Evolutionary conservation across 2,113 vertebrate genomes (phyloP).

Genomic region (Grantiella picta): DNA sequence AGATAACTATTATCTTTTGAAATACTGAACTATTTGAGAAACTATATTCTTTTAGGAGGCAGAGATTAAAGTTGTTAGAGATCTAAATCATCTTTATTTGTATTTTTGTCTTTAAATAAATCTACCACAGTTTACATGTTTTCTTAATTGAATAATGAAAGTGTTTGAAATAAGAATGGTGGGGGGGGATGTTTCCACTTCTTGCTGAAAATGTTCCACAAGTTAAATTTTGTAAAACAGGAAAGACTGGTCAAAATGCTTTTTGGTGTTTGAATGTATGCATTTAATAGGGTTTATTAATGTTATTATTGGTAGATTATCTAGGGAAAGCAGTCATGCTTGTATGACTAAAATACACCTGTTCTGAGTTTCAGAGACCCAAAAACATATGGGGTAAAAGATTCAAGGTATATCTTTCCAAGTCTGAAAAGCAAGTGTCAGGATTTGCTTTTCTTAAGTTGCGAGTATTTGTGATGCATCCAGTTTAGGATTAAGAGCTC

Average conservation of each 20-base stretch:
- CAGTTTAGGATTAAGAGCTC: not conserved
- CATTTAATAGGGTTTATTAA: not conserved
- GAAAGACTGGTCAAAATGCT: not conserved
- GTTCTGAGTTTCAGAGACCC: not conserved
- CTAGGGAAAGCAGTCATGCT: not conserved
- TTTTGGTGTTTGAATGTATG: not conserved
- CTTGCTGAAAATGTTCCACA: not conserved
- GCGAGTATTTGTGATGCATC: not conserved
- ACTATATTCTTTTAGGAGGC: not conserved
- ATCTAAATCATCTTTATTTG: not conserved
- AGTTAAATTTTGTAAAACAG: not conserved
- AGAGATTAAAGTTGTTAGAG: not conserved
- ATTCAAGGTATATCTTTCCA: not conserved
- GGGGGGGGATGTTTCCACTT: not conserved
- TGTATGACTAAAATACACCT: not conserved
- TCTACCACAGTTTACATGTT: fast-evolving
- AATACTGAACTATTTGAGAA: not conserved
- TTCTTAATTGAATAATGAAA: not conserved
- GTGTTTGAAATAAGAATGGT: not conserved
- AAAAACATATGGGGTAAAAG: not conserved
- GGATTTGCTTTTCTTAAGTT: not conserved
- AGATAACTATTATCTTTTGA: not conserved
- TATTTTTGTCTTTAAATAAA: not conserved
- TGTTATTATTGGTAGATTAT: not conserved
- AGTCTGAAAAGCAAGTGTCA: not conserved